Percentiles rank a stretch among this genome's conserved stretches.
Conservation (phyloP, 2,888 invertebrate genomes). For the Apodemia duryi region DNA sequence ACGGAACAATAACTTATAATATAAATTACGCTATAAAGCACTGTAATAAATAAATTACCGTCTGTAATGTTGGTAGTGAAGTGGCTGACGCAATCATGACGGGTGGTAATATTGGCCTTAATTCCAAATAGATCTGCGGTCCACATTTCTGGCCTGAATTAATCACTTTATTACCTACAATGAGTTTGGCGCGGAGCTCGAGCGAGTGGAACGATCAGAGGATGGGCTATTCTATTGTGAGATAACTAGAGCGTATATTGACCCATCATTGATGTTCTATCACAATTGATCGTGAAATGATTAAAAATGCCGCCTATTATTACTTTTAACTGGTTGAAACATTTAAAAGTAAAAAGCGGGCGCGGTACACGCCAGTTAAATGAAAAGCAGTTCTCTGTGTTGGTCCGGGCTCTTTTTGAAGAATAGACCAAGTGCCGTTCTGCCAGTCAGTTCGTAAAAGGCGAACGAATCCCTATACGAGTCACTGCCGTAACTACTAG, state of each 20-base stretch:
- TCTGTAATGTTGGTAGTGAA: slow-evolving; percentile 28
- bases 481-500: too few species aligned
- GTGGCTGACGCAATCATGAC: slow-evolving; percentile 42
- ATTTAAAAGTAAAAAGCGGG: background rate
- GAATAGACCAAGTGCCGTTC: too few species aligned
- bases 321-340: background rate
- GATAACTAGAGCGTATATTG: slow-evolving; percentile 54
- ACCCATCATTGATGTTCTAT: slow-evolving; percentile 36
- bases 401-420: too few species aligned
- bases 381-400: too few species aligned
- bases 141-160: slow-evolving; percentile 63
- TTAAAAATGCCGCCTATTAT: slow-evolving; percentile 8
- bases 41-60: slow-evolving; percentile 3
- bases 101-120: slow-evolving; percentile 51
- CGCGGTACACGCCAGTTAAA: background rate
- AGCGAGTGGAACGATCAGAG: slow-evolving; percentile 49
- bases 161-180: slow-evolving; percentile 71
- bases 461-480: too few species aligned
- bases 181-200: slow-evolving; percentile 46
- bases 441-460: too few species aligned
- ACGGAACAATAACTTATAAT: background rate
- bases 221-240: slow-evolving; percentile 42
- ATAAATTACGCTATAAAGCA: slow-evolving; percentile 6
- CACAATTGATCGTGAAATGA: background rate
- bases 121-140: slow-evolving; percentile 65